Conservation (phyloP, 2,113 vertebrate species). For the Peromyscus polionotus region DNA sequence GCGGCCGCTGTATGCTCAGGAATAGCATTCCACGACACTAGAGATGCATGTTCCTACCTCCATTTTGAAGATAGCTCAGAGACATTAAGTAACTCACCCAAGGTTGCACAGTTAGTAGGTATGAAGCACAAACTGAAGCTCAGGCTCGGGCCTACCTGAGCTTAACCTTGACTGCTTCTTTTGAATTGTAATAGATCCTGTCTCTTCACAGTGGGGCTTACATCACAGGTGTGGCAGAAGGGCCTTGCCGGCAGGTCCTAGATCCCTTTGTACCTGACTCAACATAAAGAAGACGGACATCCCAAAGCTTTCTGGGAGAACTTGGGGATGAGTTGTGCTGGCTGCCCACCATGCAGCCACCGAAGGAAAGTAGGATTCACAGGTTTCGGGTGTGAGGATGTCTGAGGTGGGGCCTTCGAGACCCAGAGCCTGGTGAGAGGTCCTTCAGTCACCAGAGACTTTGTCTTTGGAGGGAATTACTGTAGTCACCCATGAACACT, state of each 20-base stretch:
- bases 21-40: not conserved
- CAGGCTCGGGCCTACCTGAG: not conserved
- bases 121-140: not conserved
- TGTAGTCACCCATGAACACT: not conserved
- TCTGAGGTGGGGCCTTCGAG: not conserved
- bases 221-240: not conserved
- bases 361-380: too few species aligned
- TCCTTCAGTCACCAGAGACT: not conserved
- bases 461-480: not conserved
- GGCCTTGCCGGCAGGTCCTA: not conserved
- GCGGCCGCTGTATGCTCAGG: not conserved
- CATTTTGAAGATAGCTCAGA: not conserved
- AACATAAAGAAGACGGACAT: accelerated
- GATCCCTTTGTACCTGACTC: not conserved
- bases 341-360: not conserved
- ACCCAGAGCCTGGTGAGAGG: not conserved
- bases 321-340: not conserved
- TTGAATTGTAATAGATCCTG: accelerated
- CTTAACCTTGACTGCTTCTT: not conserved
- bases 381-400: not conserved
- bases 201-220: not conserved
- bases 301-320: not conserved
- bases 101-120: not conserved
- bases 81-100: not conserved
- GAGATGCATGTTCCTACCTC: not conserved